A percentile compares a stretch with the other conserved stretches of the same genome.
phyloP scores from a whole-genome alignment of 2,797 vertebrate genomes.

The Melanotaenia trifasciata region DNA sequence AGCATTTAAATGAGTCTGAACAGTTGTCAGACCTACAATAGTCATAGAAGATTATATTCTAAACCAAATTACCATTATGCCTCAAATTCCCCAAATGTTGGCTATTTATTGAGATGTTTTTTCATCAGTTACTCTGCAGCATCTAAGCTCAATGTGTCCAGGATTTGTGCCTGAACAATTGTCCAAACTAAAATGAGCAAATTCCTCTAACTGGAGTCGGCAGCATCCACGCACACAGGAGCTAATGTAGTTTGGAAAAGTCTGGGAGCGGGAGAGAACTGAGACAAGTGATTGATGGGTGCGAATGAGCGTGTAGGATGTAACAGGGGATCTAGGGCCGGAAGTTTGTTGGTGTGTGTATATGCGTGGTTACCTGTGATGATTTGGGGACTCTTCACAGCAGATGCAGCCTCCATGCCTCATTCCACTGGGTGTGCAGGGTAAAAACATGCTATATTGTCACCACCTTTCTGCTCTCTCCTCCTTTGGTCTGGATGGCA shows the following conservation, averaged over 20 bases:
- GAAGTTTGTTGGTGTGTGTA: slow-evolving; percentile 59
- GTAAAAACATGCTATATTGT: slow-evolving; percentile 21
- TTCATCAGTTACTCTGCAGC: background rate
- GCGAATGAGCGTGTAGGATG: slow-evolving; percentile 67
- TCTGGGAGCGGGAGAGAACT: slow-evolving; percentile 23
- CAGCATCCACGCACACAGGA: slow-evolving; percentile 46
- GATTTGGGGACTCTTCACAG: slow-evolving; percentile 64
- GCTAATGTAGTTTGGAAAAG: slow-evolving; percentile 51
- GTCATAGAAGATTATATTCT: background rate
- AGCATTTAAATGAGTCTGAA: background rate
- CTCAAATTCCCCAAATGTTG: background rate
- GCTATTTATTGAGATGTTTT: background rate
- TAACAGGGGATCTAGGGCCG: slow-evolving; percentile 64
- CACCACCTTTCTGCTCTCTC: slow-evolving; percentile 28
- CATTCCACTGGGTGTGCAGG: slow-evolving; percentile 62
- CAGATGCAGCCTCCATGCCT: slow-evolving; percentile 69
- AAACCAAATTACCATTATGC: background rate
- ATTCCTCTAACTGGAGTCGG: slow-evolving; percentile 45
- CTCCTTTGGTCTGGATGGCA: slow-evolving; percentile 17
- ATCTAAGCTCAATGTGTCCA: slow-evolving; percentile 22
- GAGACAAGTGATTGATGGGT: slow-evolving; percentile 76
- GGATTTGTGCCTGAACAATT: slow-evolving; percentile 33
- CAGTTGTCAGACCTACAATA: background rate
- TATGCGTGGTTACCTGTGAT: slow-evolving; percentile 69
- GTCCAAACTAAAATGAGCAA: slow-evolving; percentile 44